Evolutionary conservation across 2,797 vertebrate species (phyloP).

Genomic region (Toxotes lorentzi): DNA sequence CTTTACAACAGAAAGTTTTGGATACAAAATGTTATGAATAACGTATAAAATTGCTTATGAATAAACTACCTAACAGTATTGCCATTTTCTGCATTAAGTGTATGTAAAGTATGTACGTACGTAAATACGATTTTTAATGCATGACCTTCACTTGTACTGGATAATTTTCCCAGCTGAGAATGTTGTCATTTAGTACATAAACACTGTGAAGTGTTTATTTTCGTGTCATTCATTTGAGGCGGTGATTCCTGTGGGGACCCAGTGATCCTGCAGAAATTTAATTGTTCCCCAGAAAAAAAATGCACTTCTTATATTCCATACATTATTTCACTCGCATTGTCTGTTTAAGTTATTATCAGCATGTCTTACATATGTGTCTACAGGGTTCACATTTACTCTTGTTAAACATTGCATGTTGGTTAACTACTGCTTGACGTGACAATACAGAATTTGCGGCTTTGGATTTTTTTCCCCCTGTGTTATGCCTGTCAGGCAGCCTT

Average conservation of each 20-base stretch:
- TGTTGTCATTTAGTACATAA: background rate
- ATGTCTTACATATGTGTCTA: background rate
- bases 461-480: background rate
- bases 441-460: background rate
- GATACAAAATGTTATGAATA: no score
- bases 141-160: no score
- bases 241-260: no score
- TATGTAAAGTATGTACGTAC: no score
- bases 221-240: no score
- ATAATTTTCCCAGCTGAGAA: background rate
- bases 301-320: background rate
- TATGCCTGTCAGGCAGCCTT: accelerated
- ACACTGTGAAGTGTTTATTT: background rate
- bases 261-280: no score
- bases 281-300: no score
- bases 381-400: background rate
- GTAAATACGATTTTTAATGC: no score
- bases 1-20: no score
- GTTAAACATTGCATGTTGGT: background rate
- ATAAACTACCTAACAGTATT: no score
- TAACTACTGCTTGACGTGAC: background rate
- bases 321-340: background rate
- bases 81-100: no score
- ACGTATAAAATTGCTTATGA: no score
- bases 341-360: background rate